Base-by-base conservation (phyloP, 2,113 vertebrate genomes). In the Pardalotus punctatus region DNA sequence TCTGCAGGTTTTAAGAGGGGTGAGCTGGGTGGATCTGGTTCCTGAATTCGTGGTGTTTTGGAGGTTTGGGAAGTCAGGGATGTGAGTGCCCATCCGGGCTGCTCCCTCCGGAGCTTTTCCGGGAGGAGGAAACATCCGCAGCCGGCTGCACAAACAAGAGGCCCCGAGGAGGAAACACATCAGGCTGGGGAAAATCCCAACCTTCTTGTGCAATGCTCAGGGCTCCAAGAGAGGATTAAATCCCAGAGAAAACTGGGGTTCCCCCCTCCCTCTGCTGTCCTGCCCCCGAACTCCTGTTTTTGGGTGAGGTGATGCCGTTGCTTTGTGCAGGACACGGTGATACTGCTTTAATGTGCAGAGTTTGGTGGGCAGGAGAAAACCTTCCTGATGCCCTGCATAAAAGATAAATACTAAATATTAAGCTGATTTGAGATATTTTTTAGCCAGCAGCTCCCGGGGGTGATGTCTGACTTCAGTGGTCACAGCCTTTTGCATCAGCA, bases 371-470 rank as follows among this genome's bases (percentile, higher is more conserved):
- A 16, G 53, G 70, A 67, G 70, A 10, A 94, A 74, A 81, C 31
- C 54, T 36, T 3, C 7, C 38, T 9, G 51, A 3, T 19, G 10
- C 19, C 29, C 24, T 17, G 22, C 9, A 0, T 1, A 10, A 40
- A 18, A 28, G 11, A 1, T 2, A 20, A 4, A 1, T 6, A 4
- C 12, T 28, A 7, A 29, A 6, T 0, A 5, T 3, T 1, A 24
- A 54, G 42, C 28, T 60, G 40, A n/a, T 84, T 35, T 48, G 1
- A 50, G 56, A 47, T 23, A 0, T 7, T 70, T 73, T 27, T 47
- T 2, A 74, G 36, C 29, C 11, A 21, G 36, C 81, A 40, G 47
- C 56, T 56, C 24, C 1, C 1, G 58, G 62, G 50, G 60, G 18
- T 38, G 22, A 7, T 1, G n/a, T 5, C 72, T 57, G 2, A 6